Evolutionary conservation across 2,888 invertebrate species (phyloP), one percentile per base, ranked within the genome.

Genomic region (Hydroisotoma schaefferi): DNA sequence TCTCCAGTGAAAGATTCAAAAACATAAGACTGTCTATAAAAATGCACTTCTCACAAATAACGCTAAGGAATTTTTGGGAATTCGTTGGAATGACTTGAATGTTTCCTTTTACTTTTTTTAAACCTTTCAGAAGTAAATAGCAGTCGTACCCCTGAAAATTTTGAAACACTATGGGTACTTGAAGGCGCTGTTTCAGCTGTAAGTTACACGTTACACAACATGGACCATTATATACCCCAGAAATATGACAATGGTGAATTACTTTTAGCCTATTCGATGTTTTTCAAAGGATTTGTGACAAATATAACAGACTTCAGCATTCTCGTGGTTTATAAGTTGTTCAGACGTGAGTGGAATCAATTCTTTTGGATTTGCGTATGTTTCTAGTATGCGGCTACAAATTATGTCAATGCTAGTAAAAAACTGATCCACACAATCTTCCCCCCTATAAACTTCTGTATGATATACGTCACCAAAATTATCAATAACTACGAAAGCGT

Each of bases 1-100:
- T 37, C 23, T 49, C 48, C 25, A 65, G 44, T 4, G 33, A 22
- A 18, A 15, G 12, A 15, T 29, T n/a, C 1, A 66, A 20, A 38
- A 63, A 62, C 12, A 47, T 33, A 0, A 47, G 33, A 10, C 53
- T 44, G 43, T 66, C 66, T 1, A 66, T 23, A 40, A 63, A 66
- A 3, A 33, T 18, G 4, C 60, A 26, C 1, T 47, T 20, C 28
- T 63, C 54, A 8, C 18, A 20, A 18, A 22, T 43, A 20, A 47
- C 28, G 12, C 52, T 55, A 20, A 62, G 22, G 43, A 49, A 62
- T 43, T 62, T 58, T 23, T 62, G 55, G 6, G 47, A 29, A 26
- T 47, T 54, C n/a, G 27, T 22, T 22, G 58, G 62, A 37, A 58
- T 43, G 18, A 58, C 52, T 8, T 37, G 33, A 26, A 62, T 18